phyloP scores from a whole-genome alignment of 2,113 vertebrate genomes.

The Meriones unguiculatus region DNA sequence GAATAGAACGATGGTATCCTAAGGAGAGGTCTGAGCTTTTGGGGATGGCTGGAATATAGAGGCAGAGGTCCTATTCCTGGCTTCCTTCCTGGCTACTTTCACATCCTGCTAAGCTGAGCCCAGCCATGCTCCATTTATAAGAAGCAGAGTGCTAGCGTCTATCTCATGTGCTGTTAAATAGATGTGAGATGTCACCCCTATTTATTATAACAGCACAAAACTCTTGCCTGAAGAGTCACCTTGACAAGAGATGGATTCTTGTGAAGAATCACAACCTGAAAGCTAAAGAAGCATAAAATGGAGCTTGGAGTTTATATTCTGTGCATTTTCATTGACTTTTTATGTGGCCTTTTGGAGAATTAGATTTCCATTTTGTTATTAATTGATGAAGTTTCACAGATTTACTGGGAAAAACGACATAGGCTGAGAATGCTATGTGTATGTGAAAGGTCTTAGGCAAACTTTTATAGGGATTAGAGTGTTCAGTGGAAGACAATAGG shows the following conservation, averaged over 20 bases:
- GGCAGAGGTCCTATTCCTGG: not conserved
- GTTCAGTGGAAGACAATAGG: not conserved
- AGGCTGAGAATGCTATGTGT: not conserved
- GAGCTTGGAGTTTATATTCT: not conserved
- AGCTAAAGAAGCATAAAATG: constrained; percentile 13
- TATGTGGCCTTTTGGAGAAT: constrained; percentile 22
- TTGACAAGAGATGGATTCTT: constrained; percentile 28
- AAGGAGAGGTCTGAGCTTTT: not conserved
- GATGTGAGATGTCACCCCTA: constrained; percentile 7
- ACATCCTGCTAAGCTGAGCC: not conserved
- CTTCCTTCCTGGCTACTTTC: not conserved
- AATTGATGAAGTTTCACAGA: not conserved
- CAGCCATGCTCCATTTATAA: constrained; percentile 41
- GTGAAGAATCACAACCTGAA: constrained; percentile 18
- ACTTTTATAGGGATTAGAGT: not conserved
- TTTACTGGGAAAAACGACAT: not conserved
- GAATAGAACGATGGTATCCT: not conserved
- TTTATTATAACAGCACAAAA: not conserved
- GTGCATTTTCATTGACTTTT: constrained; percentile 9
- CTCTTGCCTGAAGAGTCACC: constrained; percentile 57
- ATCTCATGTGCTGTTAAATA: not conserved
- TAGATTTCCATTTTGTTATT: not conserved
- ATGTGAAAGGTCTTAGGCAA: not conserved
- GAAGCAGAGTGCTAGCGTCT: not conserved
- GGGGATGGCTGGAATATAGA: not conserved